A percentile compares a stretch with the other conserved stretches of the same genome.
phyloP scores from a whole-genome alignment of 2,113 vertebrate species.

The Neoarius graeffei region DNA sequence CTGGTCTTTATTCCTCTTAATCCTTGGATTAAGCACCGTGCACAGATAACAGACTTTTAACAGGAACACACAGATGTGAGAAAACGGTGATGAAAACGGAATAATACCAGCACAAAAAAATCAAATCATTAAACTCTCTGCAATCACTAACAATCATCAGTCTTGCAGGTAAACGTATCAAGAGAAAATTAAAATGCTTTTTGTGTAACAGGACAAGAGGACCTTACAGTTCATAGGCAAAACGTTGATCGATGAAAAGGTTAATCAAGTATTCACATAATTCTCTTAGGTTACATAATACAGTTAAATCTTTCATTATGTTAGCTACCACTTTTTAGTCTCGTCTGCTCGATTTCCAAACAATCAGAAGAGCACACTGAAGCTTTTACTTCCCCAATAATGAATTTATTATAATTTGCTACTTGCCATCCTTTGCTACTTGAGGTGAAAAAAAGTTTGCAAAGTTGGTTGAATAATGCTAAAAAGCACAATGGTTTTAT shows the following conservation, averaged over 20 bases:
- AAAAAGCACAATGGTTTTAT: too few relatives aligned
- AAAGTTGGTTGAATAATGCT: too few relatives aligned
- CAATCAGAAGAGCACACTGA: not conserved
- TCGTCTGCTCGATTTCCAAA: not conserved
- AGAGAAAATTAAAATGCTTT: not conserved
- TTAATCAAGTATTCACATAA: too few relatives aligned
- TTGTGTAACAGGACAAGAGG: not conserved
- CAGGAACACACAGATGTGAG: not conserved
- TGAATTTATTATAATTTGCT: not conserved
- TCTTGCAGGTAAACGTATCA: not conserved
- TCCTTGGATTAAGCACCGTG: not conserved
- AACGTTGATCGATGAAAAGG: not conserved
- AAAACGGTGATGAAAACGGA: not conserved
- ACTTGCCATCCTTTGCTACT: not conserved
- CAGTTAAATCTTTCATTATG: not conserved
- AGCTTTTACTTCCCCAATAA: not conserved
- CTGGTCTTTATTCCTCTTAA: too few relatives aligned
- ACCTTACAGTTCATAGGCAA: not conserved
- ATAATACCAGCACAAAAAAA: not conserved
- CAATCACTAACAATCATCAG: too few relatives aligned
- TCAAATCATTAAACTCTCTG: not conserved
- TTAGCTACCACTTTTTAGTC: not conserved
- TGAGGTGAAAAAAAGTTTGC: too few relatives aligned
- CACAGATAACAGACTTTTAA: not conserved
- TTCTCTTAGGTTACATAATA: too few relatives aligned